Evolutionary conservation across 1,140 invertebrate genomes (phyloP).

Genomic region (Drosophila bocki): DNA sequence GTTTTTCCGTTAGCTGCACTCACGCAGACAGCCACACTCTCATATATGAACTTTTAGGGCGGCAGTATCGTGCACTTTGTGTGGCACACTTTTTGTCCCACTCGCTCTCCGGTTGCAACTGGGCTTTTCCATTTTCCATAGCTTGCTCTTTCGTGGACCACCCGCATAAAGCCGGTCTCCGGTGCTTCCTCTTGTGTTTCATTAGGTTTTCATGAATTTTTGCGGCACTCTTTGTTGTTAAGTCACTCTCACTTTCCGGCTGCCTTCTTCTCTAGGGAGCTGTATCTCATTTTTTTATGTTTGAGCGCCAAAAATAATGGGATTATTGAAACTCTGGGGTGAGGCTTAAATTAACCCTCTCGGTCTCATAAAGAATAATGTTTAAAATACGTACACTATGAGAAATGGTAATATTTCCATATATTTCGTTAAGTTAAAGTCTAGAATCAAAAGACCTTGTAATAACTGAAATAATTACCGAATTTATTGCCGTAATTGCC

Average conservation of each 20-base stretch:
- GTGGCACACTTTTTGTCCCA: slow-evolving; percentile 41
- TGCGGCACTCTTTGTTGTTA: slow-evolving; percentile 5
- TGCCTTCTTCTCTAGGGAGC: not conserved
- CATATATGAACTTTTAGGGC: slow-evolving; percentile 28
- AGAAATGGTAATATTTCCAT: not conserved
- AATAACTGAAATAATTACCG: not conserved
- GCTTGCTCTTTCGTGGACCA: slow-evolving; percentile 37
- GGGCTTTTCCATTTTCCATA: slow-evolving; percentile 17
- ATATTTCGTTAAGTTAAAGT: not conserved
- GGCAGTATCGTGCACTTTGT: slow-evolving; percentile 31
- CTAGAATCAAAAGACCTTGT: not conserved
- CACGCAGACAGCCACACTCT: slow-evolving; percentile 14
- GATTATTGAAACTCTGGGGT: not conserved
- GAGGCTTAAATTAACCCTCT: not conserved
- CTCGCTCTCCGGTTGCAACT: not conserved
- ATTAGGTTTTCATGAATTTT: slow-evolving; percentile 31
- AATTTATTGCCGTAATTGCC: not conserved
- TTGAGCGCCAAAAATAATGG: slow-evolving; percentile 12
- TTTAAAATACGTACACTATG: not conserved
- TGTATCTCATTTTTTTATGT: not conserved
- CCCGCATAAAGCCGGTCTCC: slow-evolving; percentile 48
- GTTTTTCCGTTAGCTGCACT: slow-evolving; percentile 35
- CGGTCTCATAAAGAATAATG: not conserved
- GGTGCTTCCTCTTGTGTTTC: slow-evolving; percentile 10
- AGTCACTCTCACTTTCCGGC: not conserved